Conservation (phyloP, 2,797 vertebrate genomes). For the Hapalemur alaotrensis region DNA sequence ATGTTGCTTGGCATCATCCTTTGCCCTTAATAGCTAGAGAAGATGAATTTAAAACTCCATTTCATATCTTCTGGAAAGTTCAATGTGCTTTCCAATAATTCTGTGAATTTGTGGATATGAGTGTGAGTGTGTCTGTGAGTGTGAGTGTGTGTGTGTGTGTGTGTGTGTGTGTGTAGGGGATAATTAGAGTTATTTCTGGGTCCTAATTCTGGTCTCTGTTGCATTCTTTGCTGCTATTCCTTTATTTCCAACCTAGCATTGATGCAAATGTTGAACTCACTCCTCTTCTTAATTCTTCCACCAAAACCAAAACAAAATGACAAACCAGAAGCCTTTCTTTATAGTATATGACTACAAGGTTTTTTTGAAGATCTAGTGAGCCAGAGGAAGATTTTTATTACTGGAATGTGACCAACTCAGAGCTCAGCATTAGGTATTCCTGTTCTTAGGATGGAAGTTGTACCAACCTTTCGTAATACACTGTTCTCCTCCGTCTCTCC, state of each 20-base stretch:
- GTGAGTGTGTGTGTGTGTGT: background rate
- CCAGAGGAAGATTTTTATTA: background rate
- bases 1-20: background rate
- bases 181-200: background rate
- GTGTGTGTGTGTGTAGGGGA: accelerated
- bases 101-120: background rate
- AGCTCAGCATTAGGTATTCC: background rate
- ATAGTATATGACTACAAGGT: background rate
- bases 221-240: background rate
- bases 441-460: background rate
- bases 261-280: background rate
- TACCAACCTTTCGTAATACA: accelerated
- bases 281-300: background rate
- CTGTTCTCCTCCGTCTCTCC: no score
- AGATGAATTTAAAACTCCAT: background rate
- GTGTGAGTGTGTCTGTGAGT: no score
- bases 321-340: background rate
- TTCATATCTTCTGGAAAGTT: background rate
- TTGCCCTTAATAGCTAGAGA: background rate
- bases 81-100: background rate
- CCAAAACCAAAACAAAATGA: background rate
- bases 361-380: background rate
- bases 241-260: background rate
- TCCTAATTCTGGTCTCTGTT: background rate
- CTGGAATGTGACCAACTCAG: background rate